phyloP scores from a whole-genome alignment of 2,797 vertebrate species.

The Peromyscus eremicus region DNA sequence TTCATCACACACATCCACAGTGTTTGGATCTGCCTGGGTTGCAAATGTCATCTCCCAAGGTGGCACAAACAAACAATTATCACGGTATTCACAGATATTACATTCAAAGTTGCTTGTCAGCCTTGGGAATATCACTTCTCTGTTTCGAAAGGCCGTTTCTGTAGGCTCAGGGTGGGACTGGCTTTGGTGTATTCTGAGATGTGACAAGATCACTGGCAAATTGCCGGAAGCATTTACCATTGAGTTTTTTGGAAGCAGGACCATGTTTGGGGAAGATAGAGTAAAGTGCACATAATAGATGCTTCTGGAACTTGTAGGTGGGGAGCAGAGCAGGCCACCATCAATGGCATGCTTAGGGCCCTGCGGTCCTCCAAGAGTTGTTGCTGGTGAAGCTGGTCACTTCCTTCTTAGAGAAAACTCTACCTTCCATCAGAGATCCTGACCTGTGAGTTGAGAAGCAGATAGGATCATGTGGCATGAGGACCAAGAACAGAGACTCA shows the following conservation, averaged over 20 bases:
- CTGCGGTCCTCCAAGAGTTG: fast-evolving
- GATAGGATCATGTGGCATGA: fast-evolving
- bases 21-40: background rate
- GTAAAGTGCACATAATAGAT: background rate
- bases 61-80: constrained; percentile 53
- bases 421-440: background rate
- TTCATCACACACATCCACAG: background rate
- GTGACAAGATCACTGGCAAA: background rate
- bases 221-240: background rate
- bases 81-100: background rate
- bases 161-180: background rate
- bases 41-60: background rate
- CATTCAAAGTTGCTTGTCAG: background rate
- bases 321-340: fast-evolving
- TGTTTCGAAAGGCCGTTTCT: background rate
- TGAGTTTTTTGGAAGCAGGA: background rate
- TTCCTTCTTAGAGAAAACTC: no score
- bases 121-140: background rate
- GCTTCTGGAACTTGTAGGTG: background rate
- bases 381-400: fast-evolving
- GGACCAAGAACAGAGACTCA: fast-evolving
- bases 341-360: fast-evolving
- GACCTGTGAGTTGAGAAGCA: background rate
- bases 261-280: background rate
- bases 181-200: background rate